Percentiles rank a stretch among this genome's conserved stretches.
These are phyloP conservation scores for Galerucella pusilla DNA, from an alignment of 2,888 invertebrate genomes.

Conservation along the genomic window DNA sequence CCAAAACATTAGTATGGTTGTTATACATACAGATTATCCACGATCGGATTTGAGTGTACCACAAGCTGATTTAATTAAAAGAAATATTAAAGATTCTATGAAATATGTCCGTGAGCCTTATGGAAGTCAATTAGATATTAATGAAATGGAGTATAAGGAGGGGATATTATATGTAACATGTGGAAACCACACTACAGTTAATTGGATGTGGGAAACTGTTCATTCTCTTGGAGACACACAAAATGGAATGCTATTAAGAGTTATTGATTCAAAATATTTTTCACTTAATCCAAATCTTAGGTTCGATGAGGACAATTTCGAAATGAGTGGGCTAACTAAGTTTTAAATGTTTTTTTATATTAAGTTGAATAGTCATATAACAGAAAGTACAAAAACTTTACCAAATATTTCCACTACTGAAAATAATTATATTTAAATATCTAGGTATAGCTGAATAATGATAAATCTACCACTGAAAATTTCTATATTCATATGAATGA, in stretches of 20 bases:
- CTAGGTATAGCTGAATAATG: no score
- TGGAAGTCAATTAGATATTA: not conserved
- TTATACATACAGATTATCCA: constrained; percentile 1
- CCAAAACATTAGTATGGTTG: not conserved
- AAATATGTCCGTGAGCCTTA: not conserved
- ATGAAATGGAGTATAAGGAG: not conserved
- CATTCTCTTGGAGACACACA: not conserved
- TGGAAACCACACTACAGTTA: not conserved
- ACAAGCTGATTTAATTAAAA: not conserved
- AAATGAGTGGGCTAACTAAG: not conserved
- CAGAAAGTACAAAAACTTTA: no score
- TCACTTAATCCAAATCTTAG: not conserved
- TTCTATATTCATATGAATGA: no score
- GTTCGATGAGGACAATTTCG: not conserved
- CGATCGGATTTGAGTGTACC: not conserved
- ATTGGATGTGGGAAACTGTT: constrained; percentile 4
- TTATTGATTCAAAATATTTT: not conserved
- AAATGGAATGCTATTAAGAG: not conserved
- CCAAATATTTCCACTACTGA: no score
- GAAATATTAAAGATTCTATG: not conserved
- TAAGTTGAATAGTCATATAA: no score
- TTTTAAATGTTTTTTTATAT: not conserved
- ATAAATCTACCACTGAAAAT: no score
- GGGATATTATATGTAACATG: constrained; percentile 2
- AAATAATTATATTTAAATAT: no score